Conservation (phyloP, 92 coral and sea anemone genomes). For the Desmophyllum pertusum region DNA sequence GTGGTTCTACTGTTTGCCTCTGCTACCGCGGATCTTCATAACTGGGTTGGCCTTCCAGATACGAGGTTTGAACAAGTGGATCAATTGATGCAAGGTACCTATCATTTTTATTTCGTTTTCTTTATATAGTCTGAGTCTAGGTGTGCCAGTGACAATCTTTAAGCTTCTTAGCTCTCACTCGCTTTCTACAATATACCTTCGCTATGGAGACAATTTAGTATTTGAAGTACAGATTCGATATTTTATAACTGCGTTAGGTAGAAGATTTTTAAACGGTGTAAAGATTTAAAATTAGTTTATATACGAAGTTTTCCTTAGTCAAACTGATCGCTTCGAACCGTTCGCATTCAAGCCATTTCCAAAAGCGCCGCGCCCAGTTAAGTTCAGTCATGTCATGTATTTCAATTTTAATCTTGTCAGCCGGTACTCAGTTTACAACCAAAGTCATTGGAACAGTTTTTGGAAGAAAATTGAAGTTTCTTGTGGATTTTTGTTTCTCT, state of each 20-base stretch:
- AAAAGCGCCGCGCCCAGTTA: not conserved
- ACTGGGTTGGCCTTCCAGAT: slow-evolving; percentile 2
- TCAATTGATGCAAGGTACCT: not conserved
- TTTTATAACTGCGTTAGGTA: not conserved
- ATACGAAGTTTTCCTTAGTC: not conserved
- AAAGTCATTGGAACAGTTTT: too few relatives aligned
- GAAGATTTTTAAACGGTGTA: too few relatives aligned
- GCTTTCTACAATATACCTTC: not conserved
- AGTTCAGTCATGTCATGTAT: too few relatives aligned
- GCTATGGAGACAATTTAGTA: not conserved
- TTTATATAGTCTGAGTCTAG: not conserved
- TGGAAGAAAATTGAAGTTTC: too few relatives aligned
- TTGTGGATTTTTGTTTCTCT: too few relatives aligned
- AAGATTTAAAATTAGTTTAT: not conserved
- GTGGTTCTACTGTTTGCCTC: not conserved
- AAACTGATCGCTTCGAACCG: not conserved
- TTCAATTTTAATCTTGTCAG: too few relatives aligned
- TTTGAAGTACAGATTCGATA: not conserved
- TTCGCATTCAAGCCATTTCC: not conserved
- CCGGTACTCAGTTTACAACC: too few relatives aligned
- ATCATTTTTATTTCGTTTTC: not conserved
- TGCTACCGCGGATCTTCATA: not conserved
- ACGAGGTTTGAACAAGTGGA: not conserved
- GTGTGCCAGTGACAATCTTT: not conserved
- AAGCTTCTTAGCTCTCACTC: not conserved